phyloP scores from a whole-genome alignment of 2,797 vertebrate species.

The Hapalemur alaotrensis region DNA sequence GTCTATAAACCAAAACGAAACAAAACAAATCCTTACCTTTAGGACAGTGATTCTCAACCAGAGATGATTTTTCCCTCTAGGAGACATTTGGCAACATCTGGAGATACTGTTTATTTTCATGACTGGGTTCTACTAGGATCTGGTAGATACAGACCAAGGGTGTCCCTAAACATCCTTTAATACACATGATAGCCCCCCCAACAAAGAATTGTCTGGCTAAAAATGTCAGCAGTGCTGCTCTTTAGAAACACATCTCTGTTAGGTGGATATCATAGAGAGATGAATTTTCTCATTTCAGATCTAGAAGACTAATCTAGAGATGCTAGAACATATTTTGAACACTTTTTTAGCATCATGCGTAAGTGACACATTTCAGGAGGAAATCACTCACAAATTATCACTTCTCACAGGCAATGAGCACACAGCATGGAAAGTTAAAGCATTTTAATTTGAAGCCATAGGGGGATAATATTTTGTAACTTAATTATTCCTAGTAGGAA shows the following conservation, averaged over 20 bases:
- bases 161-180: background rate
- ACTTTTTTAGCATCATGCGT: background rate
- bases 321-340: background rate
- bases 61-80: background rate
- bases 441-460: background rate
- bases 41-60: background rate
- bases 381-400: slow-evolving; percentile 30
- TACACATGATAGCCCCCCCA: background rate
- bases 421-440: background rate
- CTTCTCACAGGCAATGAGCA: background rate
- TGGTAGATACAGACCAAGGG: background rate
- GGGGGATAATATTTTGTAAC: background rate
- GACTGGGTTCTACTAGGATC: background rate
- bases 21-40: background rate
- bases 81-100: background rate
- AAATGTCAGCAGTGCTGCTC: background rate
- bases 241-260: background rate
- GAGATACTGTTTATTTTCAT: background rate
- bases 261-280: background rate
- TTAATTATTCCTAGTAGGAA: slow-evolving; percentile 32
- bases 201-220: background rate
- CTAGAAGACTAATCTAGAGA: background rate
- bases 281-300: background rate
- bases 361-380: background rate
- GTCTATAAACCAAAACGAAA: background rate